Evolutionary conservation across 2,888 invertebrate species (phyloP).

Genomic region (Pterostichus niger): DNA sequence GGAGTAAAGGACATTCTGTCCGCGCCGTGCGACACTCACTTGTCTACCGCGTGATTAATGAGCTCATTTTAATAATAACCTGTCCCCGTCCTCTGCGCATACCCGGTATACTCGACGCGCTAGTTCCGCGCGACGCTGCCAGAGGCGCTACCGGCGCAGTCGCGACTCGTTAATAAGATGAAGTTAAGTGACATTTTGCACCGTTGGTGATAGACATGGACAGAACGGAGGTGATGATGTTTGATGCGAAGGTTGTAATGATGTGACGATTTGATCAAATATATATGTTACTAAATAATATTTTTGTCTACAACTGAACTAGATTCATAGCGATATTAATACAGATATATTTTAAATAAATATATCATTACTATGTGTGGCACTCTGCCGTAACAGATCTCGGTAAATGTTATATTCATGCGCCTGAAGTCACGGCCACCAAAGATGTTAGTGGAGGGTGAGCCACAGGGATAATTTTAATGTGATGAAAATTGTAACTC

Average conservation of each 20-base stretch:
- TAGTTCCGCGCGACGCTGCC: constrained; percentile 22
- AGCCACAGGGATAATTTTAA: too few relatives aligned
- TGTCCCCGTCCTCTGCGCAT: constrained; percentile 67
- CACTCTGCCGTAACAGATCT: too few relatives aligned
- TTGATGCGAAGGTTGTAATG: not conserved
- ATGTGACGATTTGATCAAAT: constrained; percentile 1
- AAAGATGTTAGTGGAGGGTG: too few relatives aligned
- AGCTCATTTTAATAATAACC: constrained; percentile 79
- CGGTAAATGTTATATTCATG: too few relatives aligned
- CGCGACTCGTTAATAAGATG: constrained; percentile 60
- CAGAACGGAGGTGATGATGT: constrained; percentile 6
- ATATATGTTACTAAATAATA: not conserved
- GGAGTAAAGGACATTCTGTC: constrained; percentile 37
- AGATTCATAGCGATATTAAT: too few relatives aligned
- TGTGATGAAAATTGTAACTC: too few relatives aligned
- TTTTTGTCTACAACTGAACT: too few relatives aligned
- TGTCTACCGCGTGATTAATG: constrained; percentile 77
- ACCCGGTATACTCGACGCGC: constrained; percentile 1
- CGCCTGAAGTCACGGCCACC: too few relatives aligned
- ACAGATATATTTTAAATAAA: too few relatives aligned
- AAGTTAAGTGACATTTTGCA: constrained; percentile 58
- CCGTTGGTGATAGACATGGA: constrained; percentile 52
- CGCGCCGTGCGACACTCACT: constrained; percentile 68
- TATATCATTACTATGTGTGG: too few relatives aligned
- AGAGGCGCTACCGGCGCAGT: constrained; percentile 21